phyloP scores from a whole-genome alignment of 2,113 vertebrate genomes.

The Oryzias woworae region DNA sequence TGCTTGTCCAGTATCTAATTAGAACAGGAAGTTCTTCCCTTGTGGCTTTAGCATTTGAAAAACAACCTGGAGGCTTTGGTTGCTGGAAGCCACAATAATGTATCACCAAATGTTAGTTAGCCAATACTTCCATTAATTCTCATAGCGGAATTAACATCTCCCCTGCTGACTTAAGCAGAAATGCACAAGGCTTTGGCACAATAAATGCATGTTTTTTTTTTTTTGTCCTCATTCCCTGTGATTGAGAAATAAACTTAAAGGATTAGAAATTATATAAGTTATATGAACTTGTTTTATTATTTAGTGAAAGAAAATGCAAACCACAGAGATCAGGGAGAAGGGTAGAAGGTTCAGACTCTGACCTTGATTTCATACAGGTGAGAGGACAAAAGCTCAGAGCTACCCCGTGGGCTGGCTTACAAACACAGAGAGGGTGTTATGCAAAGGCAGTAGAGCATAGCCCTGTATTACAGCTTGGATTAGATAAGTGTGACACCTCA shows the following conservation, averaged over 20 bases:
- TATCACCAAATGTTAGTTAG: slow-evolving; percentile 76
- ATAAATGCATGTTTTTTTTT: slow-evolving; percentile 68
- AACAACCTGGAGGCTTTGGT: slow-evolving; percentile 58
- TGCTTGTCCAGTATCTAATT: slow-evolving; percentile 68
- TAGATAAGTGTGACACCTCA: slow-evolving; percentile 66
- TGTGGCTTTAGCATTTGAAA: slow-evolving; percentile 55
- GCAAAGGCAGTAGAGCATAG: slow-evolving; percentile 63
- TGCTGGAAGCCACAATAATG: slow-evolving; percentile 70
- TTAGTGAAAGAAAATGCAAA: slow-evolving; percentile 29
- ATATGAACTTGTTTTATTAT: slow-evolving; percentile 50
- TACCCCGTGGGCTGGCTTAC: slow-evolving; percentile 42
- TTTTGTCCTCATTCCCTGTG: slow-evolving; percentile 41
- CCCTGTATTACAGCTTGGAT: slow-evolving; percentile 64
- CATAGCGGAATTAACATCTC: slow-evolving; percentile 70
- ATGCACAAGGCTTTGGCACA: slow-evolving; percentile 40
- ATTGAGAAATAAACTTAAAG: slow-evolving; percentile 61
- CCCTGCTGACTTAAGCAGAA: slow-evolving; percentile 77
- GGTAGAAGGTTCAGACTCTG: slow-evolving; percentile 23
- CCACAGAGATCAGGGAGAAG: slow-evolving; percentile 13
- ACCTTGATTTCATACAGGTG: slow-evolving; percentile 48
- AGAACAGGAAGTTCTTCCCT: slow-evolving; percentile 66
- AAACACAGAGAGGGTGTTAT: slow-evolving; percentile 59
- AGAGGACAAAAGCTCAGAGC: slow-evolving; percentile 50
- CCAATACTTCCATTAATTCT: slow-evolving; percentile 78
- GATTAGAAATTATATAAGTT: slow-evolving; percentile 64